Base-by-base conservation (phyloP, 2,113 vertebrate genomes). In the Ceratotherium simum region DNA sequence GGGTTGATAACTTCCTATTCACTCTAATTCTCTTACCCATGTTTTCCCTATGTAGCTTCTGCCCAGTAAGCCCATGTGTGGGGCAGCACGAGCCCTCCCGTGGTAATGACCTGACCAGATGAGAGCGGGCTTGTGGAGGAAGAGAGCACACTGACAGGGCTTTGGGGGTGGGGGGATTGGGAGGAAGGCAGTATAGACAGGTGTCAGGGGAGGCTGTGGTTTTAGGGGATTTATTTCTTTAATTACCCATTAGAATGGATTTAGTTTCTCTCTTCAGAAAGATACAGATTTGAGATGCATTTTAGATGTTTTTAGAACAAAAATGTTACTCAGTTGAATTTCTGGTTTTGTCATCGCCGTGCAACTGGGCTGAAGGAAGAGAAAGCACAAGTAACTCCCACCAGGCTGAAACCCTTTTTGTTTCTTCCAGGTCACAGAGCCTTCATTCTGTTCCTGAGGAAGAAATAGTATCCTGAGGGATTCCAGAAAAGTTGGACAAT, bases 241-340 rank as follows among this genome's bases (percentile, higher is more conserved):
- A 93, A 87, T 91, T 80, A 60, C 73, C 97, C 92, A 69, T 92
- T 96, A 91, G 79, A 94, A 67, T 83, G 72, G 36, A 88, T 91
- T 95, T 58, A 62, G 81, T 92, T 88, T 95, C 60, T 97, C 25
- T 95, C 65, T 78, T 78, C 58, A 81, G 80, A 92, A 88, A 92
- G 58, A 90, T 79, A 95, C 58, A 79, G 78, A 89, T 78, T 98
- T 67, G 39, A 88, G 76, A 95, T 62, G 65, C 56, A 96, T 90
- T 83, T 96, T 70, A 87, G 56, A 76, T 88, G 29, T 42, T 94
- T 96, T 92, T 18, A 91, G 39, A 94, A 91, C 91, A 95, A 95
- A 97, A 96, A 70, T 79, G 39, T 60, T 78, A 88, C 84, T 97
- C 91, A 62, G 33, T 73, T 80, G 76, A 73, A 42, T 87, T 86